Evolutionary conservation across 2,797 vertebrate species (phyloP).

Genomic region (Coendou prehensilis): DNA sequence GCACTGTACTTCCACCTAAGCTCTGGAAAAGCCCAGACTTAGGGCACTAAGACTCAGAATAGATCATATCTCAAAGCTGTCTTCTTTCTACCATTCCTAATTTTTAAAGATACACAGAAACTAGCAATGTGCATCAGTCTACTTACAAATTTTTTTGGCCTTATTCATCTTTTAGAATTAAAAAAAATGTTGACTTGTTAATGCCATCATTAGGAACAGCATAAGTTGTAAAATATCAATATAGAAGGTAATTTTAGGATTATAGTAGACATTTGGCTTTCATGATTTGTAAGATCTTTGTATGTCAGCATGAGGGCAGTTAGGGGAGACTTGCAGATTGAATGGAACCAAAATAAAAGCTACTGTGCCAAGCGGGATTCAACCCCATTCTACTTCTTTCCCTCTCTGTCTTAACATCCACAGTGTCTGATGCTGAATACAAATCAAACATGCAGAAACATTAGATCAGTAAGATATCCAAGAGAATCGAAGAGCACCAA

Average conservation of each 20-base stretch:
- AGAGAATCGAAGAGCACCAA: not conserved
- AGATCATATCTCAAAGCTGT: slow-evolving; percentile 33
- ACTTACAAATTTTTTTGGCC: slow-evolving; percentile 6
- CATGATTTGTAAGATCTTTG: not conserved
- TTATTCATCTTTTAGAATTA: slow-evolving; percentile 52
- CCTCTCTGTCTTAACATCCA: not conserved
- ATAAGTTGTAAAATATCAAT: slow-evolving; percentile 29
- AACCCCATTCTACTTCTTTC: no score
- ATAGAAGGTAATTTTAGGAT: slow-evolving; percentile 49
- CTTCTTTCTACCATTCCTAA: slow-evolving; percentile 53
- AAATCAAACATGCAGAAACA: not conserved
- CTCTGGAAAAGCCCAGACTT: slow-evolving; percentile 52
- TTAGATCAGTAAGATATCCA: not conserved
- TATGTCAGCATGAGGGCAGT: not conserved
- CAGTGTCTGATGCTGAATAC: not conserved
- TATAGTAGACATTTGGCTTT: slow-evolving; percentile 61
- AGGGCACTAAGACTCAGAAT: not conserved
- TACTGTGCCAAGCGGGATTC: not conserved
- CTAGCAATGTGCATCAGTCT: not conserved
- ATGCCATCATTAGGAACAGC: slow-evolving; percentile 63
- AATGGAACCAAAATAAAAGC: not conserved
- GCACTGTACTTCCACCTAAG: not conserved
- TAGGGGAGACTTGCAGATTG: not conserved
- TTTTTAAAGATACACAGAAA: slow-evolving; percentile 70
- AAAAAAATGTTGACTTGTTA: slow-evolving; percentile 31